Evolutionary conservation across 1,140 invertebrate genomes (phyloP).

Genomic region (Ips nitidus): DNA sequence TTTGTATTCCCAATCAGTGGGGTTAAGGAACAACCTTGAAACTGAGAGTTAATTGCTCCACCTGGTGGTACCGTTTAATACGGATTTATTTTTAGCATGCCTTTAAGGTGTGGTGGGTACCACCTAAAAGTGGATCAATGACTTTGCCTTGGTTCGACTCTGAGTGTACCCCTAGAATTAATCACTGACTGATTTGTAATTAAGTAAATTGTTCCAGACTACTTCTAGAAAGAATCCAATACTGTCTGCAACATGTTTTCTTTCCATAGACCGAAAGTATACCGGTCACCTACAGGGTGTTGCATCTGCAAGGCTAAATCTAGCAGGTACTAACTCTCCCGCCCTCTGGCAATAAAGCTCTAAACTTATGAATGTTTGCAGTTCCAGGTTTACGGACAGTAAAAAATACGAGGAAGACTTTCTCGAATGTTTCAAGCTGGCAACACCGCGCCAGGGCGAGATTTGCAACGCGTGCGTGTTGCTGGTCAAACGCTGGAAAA

Average conservation of each 20-base stretch:
- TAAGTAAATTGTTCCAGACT: no score
- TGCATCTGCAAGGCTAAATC: slow-evolving; percentile 90
- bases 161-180: no score
- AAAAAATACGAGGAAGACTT: slow-evolving; percentile 86
- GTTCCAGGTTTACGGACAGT: slow-evolving; percentile 84
- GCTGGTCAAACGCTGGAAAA: slow-evolving; percentile 83
- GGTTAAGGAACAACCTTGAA: no score
- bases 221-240: no score
- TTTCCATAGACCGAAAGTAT: slow-evolving; percentile 88
- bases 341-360: neutral
- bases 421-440: slow-evolving; percentile 78
- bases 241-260: slow-evolving; percentile 69
- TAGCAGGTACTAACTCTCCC: slow-evolving; percentile 59
- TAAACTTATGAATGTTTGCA: slow-evolving; percentile 48
- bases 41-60: no score
- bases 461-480: slow-evolving; percentile 90
- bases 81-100: no score
- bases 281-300: slow-evolving; percentile 79
- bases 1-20: no score
- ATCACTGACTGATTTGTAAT: no score
- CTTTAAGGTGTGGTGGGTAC: no score
- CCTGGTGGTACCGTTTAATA: no score
- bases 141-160: no score
- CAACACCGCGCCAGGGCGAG: slow-evolving; percentile 76
- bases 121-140: no score